Conservation (phyloP, 1,140 invertebrate genomes). For the Matsumurasca onukii region DNA sequence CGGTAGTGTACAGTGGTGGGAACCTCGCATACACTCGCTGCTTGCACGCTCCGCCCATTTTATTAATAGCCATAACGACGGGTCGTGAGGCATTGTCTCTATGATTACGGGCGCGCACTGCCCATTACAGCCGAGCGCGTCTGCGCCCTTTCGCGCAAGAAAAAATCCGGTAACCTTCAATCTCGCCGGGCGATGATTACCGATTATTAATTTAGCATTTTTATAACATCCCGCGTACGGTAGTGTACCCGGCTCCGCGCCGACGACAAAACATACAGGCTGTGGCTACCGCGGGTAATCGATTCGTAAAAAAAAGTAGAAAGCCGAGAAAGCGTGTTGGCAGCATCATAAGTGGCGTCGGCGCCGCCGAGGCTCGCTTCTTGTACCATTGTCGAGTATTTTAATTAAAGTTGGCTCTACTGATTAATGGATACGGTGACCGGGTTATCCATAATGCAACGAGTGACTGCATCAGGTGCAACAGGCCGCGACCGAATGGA, state of each 20-base stretch:
- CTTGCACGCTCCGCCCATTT: slow-evolving; percentile 16
- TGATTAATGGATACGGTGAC: slow-evolving; percentile 12
- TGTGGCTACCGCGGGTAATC: too few relatives aligned
- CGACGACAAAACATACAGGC: too few relatives aligned
- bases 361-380: slow-evolving; percentile 11
- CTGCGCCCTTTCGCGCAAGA: too few relatives aligned
- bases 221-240: too few relatives aligned
- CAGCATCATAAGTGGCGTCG: too few relatives aligned
- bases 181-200: too few relatives aligned
- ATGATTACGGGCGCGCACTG: slow-evolving; percentile 7
- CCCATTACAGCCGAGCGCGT: background rate
- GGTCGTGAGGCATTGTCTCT: slow-evolving; percentile 22
- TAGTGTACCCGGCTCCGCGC: too few relatives aligned
- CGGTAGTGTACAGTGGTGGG: too few relatives aligned
- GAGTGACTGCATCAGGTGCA: background rate
- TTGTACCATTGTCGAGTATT: slow-evolving; percentile 14
- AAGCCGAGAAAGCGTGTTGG: slow-evolving; percentile 5
- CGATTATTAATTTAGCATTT: too few relatives aligned
- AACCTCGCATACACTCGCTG: too few relatives aligned
- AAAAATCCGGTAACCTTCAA: too few relatives aligned
- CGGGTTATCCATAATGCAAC: slow-evolving; percentile 18
- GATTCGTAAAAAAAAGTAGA: too few relatives aligned
- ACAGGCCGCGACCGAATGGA: background rate
- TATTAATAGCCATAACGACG: slow-evolving; percentile 16
- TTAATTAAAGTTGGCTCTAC: slow-evolving; percentile 22